A percentile compares a stretch with the other conserved stretches of the same genome.
Conservation (phyloP, 2,888 invertebrate species). For the Athetis lepigone region DNA sequence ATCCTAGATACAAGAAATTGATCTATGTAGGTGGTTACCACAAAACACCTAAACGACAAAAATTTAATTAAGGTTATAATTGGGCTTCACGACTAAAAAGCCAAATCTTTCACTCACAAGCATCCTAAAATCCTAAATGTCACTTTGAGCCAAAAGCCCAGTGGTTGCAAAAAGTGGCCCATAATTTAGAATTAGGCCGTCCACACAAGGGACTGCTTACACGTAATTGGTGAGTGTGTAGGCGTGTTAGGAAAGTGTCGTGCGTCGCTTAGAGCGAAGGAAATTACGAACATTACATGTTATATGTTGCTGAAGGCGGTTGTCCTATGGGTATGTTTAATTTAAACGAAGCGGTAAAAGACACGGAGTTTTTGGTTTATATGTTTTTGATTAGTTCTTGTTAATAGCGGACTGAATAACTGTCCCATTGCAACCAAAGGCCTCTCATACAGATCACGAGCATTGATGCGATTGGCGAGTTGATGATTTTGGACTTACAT, state of each 20-base stretch:
- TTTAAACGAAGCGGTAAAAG: slow-evolving; percentile 7
- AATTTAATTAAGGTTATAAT: background rate
- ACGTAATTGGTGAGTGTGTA: slow-evolving; percentile 56
- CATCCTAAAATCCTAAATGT: slow-evolving; percentile 18
- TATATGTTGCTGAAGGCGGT: slow-evolving; percentile 5
- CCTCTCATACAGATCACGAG: too few relatives aligned
- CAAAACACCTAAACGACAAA: background rate
- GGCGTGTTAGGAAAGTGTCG: slow-evolving; percentile 49
- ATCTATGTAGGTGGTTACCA: background rate
- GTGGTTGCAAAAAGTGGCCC: slow-evolving; percentile 46
- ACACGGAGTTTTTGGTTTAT: background rate
- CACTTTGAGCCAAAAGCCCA: slow-evolving; percentile 4
- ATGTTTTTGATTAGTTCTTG: background rate
- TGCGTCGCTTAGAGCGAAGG: slow-evolving; percentile 47
- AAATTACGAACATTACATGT: slow-evolving; percentile 56
- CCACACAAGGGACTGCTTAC: slow-evolving; percentile 57
- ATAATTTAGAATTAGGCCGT: slow-evolving; percentile 59
- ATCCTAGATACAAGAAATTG: too few relatives aligned
- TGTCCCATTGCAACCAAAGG: too few relatives aligned
- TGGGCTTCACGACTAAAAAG: background rate
- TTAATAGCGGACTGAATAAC: background rate
- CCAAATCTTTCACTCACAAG: slow-evolving; percentile 4
- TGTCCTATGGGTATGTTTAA: slow-evolving; percentile 40
- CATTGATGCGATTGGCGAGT: too few relatives aligned
- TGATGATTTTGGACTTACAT: too few relatives aligned